Conservation (phyloP, 1,140 invertebrate genomes). For the Scaptomyza montana region DNA sequence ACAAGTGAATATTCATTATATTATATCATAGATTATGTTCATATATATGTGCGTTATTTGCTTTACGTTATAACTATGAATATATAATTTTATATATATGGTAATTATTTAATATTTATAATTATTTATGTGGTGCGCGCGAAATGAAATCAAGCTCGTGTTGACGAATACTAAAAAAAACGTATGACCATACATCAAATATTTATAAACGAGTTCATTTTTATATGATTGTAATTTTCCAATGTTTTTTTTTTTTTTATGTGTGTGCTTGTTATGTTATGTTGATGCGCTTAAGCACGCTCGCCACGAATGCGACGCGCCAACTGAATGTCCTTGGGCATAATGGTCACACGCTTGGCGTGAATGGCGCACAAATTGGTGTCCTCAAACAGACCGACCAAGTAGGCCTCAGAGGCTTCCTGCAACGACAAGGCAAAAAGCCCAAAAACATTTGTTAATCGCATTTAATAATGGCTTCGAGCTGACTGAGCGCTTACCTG, state of each 20-base stretch:
- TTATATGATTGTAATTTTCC: conserved; percentile 17
- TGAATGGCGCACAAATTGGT: conserved; percentile 94
- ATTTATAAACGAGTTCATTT: conserved; percentile 12
- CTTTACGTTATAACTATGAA: too few relatives aligned
- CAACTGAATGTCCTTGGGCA: conserved; percentile 96
- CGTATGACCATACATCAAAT: conserved; percentile 2
- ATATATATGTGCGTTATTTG: too few relatives aligned
- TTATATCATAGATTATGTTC: too few relatives aligned
- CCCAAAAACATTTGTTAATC: too few relatives aligned
- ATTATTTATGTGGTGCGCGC: conserved; percentile 13
- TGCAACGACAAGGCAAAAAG: too few relatives aligned
- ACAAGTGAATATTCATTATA: too few relatives aligned
- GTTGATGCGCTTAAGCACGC: conserved; percentile 85
- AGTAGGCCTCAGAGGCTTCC: conserved; percentile 93
- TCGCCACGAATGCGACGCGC: conserved; percentile 91
- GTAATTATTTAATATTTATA: too few relatives aligned
- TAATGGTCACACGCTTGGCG: conserved; percentile 95
- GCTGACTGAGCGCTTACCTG: conserved; percentile 83
- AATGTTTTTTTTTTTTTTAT: conserved; percentile 19
- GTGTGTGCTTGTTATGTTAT: conserved; percentile 1
- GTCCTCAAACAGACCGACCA: conserved; percentile 93
- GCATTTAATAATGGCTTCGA: too few relatives aligned
- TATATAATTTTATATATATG: too few relatives aligned
- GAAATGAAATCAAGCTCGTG: conserved; percentile 33
- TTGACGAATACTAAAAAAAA: conserved; percentile 14